These are phyloP conservation scores for Glyphotaelius pellucidus DNA, from an alignment of 2,888 invertebrate species.

Conservation along the genomic window DNA sequence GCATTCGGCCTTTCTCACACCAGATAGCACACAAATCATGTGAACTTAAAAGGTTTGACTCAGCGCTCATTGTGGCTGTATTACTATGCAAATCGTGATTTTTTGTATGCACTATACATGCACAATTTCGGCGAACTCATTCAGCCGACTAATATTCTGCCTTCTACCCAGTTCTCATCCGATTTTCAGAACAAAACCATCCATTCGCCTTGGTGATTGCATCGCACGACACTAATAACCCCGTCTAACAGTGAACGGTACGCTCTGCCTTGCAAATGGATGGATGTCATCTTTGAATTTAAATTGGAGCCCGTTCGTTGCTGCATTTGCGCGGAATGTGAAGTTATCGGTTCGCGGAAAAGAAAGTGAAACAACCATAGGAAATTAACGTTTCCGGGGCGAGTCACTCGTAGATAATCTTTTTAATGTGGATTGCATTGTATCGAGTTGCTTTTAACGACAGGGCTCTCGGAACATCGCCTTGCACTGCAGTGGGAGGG, in stretches of 20 bases:
- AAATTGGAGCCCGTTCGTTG: neutral
- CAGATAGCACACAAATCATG: neutral
- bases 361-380: constrained; percentile 49
- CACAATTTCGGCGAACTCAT: constrained; percentile 17
- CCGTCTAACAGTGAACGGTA: constrained; percentile 2
- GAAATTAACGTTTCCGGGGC: constrained; percentile 41
- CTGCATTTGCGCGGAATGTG: constrained; percentile 34
- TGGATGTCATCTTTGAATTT: constrained; percentile 27
- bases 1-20: neutral
- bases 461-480: too few species aligned
- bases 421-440: neutral
- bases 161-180: neutral
- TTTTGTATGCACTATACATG: neutral
- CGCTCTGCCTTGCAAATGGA: neutral
- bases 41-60: neutral
- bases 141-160: neutral
- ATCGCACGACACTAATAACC: constrained; percentile 20
- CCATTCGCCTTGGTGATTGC: constrained; percentile 23
- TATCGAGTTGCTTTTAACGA: neutral
- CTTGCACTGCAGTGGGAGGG: too few species aligned
- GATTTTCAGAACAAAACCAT: constrained; percentile 32
- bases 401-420: neutral
- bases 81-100: neutral
- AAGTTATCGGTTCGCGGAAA: constrained; percentile 41
- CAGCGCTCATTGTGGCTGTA: neutral